phyloP scores from a whole-genome alignment of 1,140 invertebrate species.

The Drosophila nasuta region DNA sequence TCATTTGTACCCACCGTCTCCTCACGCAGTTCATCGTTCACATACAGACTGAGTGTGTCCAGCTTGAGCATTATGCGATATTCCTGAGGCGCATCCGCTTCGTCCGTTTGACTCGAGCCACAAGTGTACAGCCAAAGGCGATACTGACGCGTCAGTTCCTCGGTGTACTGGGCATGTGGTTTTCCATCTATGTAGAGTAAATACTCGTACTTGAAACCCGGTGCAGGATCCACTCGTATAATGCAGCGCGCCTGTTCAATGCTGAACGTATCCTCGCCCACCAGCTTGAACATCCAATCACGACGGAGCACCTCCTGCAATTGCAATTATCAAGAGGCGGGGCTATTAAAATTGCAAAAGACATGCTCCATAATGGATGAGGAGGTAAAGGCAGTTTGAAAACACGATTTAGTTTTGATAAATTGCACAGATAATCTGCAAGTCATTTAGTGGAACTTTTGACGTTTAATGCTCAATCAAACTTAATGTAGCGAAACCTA shows the following conservation, averaged over 20 bases:
- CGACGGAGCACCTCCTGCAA: slow-evolving; percentile 90
- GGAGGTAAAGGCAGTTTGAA: background rate
- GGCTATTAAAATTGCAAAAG: background rate
- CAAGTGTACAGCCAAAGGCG: slow-evolving; percentile 84
- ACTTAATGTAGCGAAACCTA: background rate
- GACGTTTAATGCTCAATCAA: slow-evolving; percentile 6
- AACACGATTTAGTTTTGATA: slow-evolving; percentile 1
- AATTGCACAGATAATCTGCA: background rate
- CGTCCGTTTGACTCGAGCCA: background rate
- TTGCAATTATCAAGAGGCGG: slow-evolving; percentile 56
- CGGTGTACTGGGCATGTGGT: slow-evolving; percentile 90
- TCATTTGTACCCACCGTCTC: slow-evolving; percentile 57
- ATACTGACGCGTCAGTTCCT: slow-evolving; percentile 90
- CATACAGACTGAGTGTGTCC: slow-evolving; percentile 79
- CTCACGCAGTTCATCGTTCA: slow-evolving; percentile 78
- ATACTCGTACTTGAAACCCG: slow-evolving; percentile 93
- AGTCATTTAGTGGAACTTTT: slow-evolving; percentile 6
- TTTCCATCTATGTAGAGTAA: slow-evolving; percentile 91
- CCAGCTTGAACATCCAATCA: slow-evolving; percentile 96
- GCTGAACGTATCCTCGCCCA: slow-evolving; percentile 88
- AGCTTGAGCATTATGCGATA: slow-evolving; percentile 88
- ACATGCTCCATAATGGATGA: background rate
- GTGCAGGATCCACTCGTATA: slow-evolving; percentile 89
- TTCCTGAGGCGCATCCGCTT: slow-evolving; percentile 65
- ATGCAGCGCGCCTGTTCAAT: slow-evolving; percentile 85